phyloP scores from a whole-genome alignment of 2,797 vertebrate species.

The Paedocypris micromegethes region DNA sequence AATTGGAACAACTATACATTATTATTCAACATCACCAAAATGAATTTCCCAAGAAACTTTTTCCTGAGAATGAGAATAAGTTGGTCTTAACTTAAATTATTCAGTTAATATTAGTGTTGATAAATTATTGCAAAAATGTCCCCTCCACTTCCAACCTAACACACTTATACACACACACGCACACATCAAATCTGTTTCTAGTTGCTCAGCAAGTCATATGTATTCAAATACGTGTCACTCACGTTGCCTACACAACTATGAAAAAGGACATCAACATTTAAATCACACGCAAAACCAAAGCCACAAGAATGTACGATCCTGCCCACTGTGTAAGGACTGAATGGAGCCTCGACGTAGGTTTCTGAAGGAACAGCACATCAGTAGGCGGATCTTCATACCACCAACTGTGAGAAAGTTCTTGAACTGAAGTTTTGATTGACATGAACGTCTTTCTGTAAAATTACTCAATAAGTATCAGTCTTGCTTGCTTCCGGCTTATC shows the following conservation, averaged over 20 bases:
- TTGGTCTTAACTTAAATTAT: too few species aligned
- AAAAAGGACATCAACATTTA: slow-evolving; percentile 49
- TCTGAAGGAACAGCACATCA: not conserved
- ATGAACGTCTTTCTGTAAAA: not conserved
- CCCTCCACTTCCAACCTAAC: too few species aligned
- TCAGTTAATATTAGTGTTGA: too few species aligned
- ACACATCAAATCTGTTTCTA: slow-evolving; percentile 46
- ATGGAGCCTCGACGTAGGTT: slow-evolving; percentile 36
- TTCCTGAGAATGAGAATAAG: too few species aligned
- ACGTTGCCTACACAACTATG: slow-evolving; percentile 44
- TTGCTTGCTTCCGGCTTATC: not conserved
- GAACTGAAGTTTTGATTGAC: slow-evolving; percentile 18
- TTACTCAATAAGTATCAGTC: not conserved
- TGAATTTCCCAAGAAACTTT: too few species aligned
- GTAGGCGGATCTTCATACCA: slow-evolving; percentile 13
- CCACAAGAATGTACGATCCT: slow-evolving; percentile 48
- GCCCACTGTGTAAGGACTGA: slow-evolving; percentile 32
- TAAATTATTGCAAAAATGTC: too few species aligned
- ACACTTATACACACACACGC: not conserved
- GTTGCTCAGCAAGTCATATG: slow-evolving; percentile 40
- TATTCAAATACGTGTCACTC: slow-evolving; percentile 44
- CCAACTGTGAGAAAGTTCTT: slow-evolving; percentile 28
- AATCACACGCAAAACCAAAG: slow-evolving; percentile 46
- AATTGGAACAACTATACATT: too few species aligned
- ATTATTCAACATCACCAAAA: too few species aligned